A percentile compares a stretch with the other conserved stretches of the same genome.
Conservation (phyloP, 1,140 invertebrate species). For the Pseudobourletiella spinata region DNA sequence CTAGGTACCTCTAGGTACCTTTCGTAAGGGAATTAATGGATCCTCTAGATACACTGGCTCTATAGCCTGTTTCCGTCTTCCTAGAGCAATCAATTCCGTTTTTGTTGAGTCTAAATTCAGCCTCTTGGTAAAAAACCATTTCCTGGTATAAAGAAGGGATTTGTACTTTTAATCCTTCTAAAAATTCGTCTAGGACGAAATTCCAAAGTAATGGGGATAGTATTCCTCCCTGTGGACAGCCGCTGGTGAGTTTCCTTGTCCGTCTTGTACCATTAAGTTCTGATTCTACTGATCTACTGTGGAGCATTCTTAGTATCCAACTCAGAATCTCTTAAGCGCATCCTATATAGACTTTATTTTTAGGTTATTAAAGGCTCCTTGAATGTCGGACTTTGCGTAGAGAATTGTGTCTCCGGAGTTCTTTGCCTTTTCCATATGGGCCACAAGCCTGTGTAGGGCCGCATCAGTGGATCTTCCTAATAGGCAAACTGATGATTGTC, state of each 20-base stretch:
- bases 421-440: too few species aligned
- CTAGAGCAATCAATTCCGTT: neutral
- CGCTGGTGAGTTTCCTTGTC: neutral
- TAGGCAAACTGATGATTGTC: constrained; percentile 15
- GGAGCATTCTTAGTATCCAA: neutral
- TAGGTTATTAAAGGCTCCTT: too few species aligned
- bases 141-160: neutral
- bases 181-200: constrained; percentile 4
- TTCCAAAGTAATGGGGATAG: constrained; percentile 17
- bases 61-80: neutral
- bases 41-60: neutral
- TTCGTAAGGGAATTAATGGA: too few species aligned
- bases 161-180: neutral
- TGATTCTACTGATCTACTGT: too few species aligned
- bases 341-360: neutral
- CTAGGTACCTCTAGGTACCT: too few species aligned
- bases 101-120: neutral
- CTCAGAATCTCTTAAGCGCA: too few species aligned
- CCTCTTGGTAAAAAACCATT: neutral
- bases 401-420: constrained; percentile 1
- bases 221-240: constrained; percentile 21
- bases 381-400: constrained; percentile 15
- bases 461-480: constrained; percentile 16
- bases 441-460: too few species aligned
- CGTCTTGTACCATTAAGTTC: neutral